Conservation (phyloP, 2,113 vertebrate genomes). For the Syrrhaptes paradoxus region DNA sequence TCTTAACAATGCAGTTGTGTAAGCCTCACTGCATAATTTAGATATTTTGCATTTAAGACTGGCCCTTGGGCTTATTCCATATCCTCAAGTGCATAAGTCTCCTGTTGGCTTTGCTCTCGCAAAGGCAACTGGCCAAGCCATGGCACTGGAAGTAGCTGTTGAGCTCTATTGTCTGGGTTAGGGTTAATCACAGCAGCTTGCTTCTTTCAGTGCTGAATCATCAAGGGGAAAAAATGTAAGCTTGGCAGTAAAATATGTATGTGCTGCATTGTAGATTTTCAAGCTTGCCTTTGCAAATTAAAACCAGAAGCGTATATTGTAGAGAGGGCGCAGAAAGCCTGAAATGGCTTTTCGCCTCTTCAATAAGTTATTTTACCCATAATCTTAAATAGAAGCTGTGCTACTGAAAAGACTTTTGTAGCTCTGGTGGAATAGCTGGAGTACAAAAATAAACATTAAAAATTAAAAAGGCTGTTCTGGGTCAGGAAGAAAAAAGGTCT, state of each 20-base stretch:
- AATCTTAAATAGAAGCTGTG: constrained; percentile 23
- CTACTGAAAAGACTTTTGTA: constrained; percentile 40
- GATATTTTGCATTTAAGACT: neutral
- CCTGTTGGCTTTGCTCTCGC: neutral
- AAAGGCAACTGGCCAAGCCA: neutral
- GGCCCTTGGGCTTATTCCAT: neutral
- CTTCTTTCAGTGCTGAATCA: constrained; percentile 59
- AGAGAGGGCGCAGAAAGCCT: constrained; percentile 31
- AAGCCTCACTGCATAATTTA: neutral
- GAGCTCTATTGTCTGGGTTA: constrained; percentile 18
- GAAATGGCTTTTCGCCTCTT: constrained; percentile 53
- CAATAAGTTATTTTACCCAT: constrained; percentile 37
- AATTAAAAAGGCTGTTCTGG: constrained; percentile 12
- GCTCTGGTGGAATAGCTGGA: neutral
- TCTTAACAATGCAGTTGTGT: neutral
- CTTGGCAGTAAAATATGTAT: constrained; percentile 68
- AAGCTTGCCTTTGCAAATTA: constrained; percentile 59
- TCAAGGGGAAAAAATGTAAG: constrained; percentile 63
- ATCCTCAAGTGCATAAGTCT: neutral
- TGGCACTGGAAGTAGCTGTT: neutral
- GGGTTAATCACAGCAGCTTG: constrained; percentile 57
- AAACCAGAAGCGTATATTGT: constrained; percentile 22
- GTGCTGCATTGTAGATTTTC: constrained; percentile 63
- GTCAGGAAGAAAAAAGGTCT: constrained; percentile 26
- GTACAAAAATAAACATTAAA: constrained; percentile 42